A percentile compares a stretch with the other conserved stretches of the same genome.
Conservation (phyloP, 2,113 vertebrate genomes). For the Plecturocebus donacophilus region DNA sequence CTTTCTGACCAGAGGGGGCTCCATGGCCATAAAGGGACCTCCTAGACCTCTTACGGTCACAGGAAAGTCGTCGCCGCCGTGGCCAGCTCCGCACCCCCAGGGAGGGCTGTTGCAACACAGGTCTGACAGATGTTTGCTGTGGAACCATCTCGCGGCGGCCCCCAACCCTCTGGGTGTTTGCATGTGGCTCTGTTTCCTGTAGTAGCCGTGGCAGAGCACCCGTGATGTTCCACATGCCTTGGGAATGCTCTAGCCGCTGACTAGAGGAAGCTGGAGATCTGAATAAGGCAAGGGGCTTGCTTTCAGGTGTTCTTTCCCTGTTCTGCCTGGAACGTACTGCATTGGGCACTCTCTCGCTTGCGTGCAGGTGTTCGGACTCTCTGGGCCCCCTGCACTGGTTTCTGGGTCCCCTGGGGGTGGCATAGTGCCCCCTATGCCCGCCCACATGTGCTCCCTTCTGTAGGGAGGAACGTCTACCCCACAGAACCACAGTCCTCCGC, state of each 20-base stretch:
- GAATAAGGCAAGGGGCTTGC: not conserved
- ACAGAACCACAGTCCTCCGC: not conserved
- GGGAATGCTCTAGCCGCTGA: not conserved
- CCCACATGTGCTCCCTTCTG: not conserved
- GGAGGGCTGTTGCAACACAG: not conserved
- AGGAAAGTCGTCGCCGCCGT: rapidly evolving
- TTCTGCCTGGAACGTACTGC: not conserved
- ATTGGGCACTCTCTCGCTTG: not conserved
- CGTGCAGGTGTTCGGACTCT: not conserved
- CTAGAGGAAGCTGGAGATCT: not conserved
- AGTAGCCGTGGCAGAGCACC: not conserved
- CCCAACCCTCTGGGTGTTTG: not conserved
- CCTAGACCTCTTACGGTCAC: not conserved
- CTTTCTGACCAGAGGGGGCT: not conserved
- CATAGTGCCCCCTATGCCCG: rapidly evolving
- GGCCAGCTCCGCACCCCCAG: not conserved
- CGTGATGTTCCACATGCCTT: not conserved
- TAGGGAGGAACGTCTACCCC: not conserved
- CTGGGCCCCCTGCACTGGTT: not conserved
- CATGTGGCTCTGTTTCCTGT: not conserved
- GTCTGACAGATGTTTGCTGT: not conserved
- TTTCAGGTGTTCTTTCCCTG: not conserved
- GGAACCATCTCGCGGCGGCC: not conserved
- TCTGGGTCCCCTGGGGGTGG: not conserved
- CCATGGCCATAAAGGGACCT: not conserved